A percentile compares a stretch with the other conserved stretches of the same genome.
These are phyloP conservation scores for Geopemphigus sp. DNA, from an alignment of 1,140 invertebrate species.

Conservation along the genomic window DNA sequence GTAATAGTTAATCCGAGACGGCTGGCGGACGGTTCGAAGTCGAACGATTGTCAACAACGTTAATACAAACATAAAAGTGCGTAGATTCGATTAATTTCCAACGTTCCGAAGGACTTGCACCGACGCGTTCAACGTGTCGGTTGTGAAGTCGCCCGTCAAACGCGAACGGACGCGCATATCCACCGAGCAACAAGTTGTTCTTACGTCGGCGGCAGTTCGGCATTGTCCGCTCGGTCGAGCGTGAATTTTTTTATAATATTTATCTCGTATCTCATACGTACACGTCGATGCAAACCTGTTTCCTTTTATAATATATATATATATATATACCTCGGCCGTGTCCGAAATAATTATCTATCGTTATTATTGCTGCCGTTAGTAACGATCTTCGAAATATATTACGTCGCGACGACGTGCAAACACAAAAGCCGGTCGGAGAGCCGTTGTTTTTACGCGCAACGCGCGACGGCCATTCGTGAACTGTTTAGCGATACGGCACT, in stretches of 20 bases:
- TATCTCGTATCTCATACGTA: slow-evolving; percentile 11
- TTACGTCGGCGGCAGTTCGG: neutral
- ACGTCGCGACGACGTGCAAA: too few relatives aligned
- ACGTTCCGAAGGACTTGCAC: slow-evolving; percentile 15
- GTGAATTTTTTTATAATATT: slow-evolving; percentile 37
- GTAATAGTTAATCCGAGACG: neutral
- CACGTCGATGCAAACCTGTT: slow-evolving; percentile 22
- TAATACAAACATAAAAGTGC: neutral
- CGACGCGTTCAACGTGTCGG: neutral
- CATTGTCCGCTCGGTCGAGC: slow-evolving; percentile 22
- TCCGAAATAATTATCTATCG: slow-evolving; percentile 42
- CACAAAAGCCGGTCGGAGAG: too few relatives aligned
- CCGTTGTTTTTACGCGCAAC: too few relatives aligned
- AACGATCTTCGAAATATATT: neutral
- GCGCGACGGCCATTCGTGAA: too few relatives aligned
- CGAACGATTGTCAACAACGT: neutral
- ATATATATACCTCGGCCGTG: slow-evolving; percentile 2
- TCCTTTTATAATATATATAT: too few relatives aligned
- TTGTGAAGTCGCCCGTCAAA: slow-evolving; percentile 39
- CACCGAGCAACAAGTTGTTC: slow-evolving; percentile 22
- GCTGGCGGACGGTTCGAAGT: neutral
- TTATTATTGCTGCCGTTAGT: slow-evolving; percentile 10
- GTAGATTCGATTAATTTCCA: slow-evolving; percentile 21
- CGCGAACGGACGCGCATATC: slow-evolving; percentile 6
- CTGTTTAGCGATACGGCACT: neutral